Percentiles rank a stretch among this genome's conserved stretches.
Conservation (phyloP, 2,888 invertebrate species). For the Nemoura dubitans region DNA sequence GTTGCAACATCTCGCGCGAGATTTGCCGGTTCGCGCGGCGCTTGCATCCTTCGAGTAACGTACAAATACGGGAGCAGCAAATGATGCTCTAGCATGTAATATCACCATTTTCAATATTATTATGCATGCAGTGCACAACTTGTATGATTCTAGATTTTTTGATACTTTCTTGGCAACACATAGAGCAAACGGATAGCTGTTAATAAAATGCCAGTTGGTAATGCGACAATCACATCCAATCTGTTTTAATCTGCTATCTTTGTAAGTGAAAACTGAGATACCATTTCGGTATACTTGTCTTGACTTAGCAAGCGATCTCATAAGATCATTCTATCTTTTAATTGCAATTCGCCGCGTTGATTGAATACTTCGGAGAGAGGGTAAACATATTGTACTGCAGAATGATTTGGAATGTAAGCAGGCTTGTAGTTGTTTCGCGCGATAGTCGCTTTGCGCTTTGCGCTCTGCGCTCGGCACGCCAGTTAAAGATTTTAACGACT, state of each 20-base stretch:
- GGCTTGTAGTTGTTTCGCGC: neutral
- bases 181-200: neutral
- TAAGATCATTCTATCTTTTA: neutral
- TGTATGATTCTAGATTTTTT: constrained; percentile 43
- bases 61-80: constrained; percentile 48
- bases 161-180: neutral
- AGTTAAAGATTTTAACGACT: neutral
- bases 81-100: constrained; percentile 42
- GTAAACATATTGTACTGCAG: neutral
- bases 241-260: neutral
- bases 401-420: neutral
- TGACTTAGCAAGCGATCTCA: neutral
- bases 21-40: constrained; percentile 30
- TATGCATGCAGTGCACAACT: constrained; percentile 42
- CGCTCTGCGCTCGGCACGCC: neutral
- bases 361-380: neutral
- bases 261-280: too few species aligned
- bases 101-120: constrained; percentile 49
- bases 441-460: too few species aligned
- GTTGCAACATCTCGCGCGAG: constrained; percentile 44
- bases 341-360: neutral
- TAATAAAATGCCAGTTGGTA: neutral
- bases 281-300: neutral
- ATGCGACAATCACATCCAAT: neutral
- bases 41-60: constrained; percentile 47